These are phyloP conservation scores for Leptinotarsa texana DNA, from an alignment of 1,140 invertebrate genomes.

Conservation along the genomic window DNA sequence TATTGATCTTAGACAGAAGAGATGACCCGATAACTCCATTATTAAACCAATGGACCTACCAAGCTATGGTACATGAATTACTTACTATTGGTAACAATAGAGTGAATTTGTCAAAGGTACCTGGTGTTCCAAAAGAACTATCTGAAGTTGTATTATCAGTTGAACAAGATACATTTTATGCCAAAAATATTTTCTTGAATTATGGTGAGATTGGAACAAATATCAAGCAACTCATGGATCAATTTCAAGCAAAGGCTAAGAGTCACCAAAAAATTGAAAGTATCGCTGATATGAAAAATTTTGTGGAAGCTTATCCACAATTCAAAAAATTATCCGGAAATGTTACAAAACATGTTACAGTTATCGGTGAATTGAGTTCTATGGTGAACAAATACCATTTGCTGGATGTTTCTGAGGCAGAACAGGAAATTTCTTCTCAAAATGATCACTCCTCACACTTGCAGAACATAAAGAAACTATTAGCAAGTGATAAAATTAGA, in stretches of 20 bases:
- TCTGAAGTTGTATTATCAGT: conserved; percentile 91
- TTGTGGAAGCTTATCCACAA: conserved; percentile 97
- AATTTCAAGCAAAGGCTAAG: conserved; percentile 95
- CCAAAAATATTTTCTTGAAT: conserved; percentile 93
- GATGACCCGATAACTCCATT: conserved; percentile 96
- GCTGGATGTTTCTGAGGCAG: conserved; percentile 92
- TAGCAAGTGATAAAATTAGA: conserved; percentile 62
- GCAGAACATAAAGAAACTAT: conserved; percentile 50
- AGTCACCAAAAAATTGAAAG: conserved; percentile 97
- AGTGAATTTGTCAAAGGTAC: conserved; percentile 84
- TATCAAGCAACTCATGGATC: conserved; percentile 96
- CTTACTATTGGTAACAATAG: conserved; percentile 94
- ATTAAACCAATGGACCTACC: conserved; percentile 99
- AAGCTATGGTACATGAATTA: conserved; percentile 99
- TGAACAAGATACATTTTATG: conserved; percentile 98
- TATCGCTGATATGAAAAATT: conserved; percentile 98
- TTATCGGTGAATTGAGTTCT: conserved; percentile 92
- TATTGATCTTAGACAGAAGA: conserved; percentile 87
- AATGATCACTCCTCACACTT: conserved; percentile 85
- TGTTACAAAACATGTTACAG: conserved; percentile 94
- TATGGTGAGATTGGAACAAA: conserved; percentile 98
- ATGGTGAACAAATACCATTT: conserved; percentile 79
- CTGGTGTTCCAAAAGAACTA: conserved; percentile 85
- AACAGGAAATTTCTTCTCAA: conserved; percentile 94
- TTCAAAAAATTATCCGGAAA: conserved; percentile 99